Percentiles rank a stretch among this genome's conserved stretches.
These are phyloP conservation scores for Heliconius eleuchia DNA, from an alignment of 1,140 invertebrate species.

Conservation along the genomic window DNA sequence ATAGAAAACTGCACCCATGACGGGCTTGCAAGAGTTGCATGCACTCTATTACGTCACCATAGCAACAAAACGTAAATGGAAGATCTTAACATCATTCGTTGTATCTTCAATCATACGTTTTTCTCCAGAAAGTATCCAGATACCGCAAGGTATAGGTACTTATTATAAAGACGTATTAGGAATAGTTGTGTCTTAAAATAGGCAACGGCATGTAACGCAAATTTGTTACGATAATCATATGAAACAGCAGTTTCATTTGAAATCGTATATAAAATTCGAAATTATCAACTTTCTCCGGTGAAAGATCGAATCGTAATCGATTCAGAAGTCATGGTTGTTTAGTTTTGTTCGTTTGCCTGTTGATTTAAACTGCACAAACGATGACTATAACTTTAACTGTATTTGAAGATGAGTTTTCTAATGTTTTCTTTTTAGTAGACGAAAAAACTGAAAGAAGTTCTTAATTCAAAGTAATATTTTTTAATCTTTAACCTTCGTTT, in stretches of 20 bases:
- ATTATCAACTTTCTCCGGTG: conserved; percentile 39
- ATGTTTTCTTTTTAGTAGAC: neutral
- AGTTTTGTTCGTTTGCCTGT: conserved; percentile 25
- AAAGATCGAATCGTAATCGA: conserved; percentile 44
- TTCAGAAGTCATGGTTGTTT: conserved; percentile 40
- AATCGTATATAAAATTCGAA: conserved; percentile 42
- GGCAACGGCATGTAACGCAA: neutral
- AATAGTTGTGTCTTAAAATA: conserved; percentile 23
- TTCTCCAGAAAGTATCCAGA: neutral
- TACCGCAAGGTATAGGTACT: neutral
- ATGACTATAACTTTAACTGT: conserved; percentile 12
- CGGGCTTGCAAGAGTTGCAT: neutral
- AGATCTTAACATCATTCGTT: neutral
- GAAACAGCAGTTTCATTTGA: conserved; percentile 28
- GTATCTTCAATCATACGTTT: neutral
- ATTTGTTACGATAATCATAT: conserved; percentile 4
- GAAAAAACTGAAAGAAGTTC: too few relatives aligned
- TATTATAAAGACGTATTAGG: neutral
- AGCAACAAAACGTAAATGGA: neutral
- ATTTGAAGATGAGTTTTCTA: neutral
- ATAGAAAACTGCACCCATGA: neutral
- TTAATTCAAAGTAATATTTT: too few relatives aligned
- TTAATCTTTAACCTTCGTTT: too few relatives aligned
- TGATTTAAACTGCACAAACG: neutral
- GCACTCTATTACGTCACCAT: neutral